phyloP scores from a whole-genome alignment of 1,140 invertebrate genomes.

The Saccostrea echinata region DNA sequence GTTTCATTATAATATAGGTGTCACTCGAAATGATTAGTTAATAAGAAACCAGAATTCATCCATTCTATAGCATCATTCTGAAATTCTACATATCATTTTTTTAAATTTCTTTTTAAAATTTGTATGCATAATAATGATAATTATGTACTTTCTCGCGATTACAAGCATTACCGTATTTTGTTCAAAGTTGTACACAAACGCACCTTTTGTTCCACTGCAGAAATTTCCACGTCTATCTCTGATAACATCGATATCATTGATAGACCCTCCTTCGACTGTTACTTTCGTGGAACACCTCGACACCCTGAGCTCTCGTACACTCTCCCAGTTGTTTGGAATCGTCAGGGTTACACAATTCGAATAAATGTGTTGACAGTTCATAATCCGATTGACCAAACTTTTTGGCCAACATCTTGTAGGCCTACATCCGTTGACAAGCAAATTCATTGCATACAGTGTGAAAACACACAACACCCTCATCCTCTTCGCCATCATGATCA shows the following conservation, averaged over 20 bases:
- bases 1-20: neutral
- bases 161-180: neutral
- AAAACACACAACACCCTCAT: neutral
- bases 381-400: neutral
- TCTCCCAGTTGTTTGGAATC: neutral
- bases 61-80: neutral
- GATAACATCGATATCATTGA: neutral
- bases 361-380: neutral
- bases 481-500: neutral
- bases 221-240: neutral
- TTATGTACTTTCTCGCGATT: neutral
- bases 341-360: neutral
- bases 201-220: neutral
- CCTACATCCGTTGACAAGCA: neutral
- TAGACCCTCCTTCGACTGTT: neutral
- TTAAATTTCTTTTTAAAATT: neutral
- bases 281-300: neutral
- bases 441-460: neutral
- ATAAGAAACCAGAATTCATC: neutral
- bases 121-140: constrained; percentile 1
- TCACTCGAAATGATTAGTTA: no score
- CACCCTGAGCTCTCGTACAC: neutral
- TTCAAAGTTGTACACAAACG: constrained; percentile 11
- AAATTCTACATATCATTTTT: constrained; percentile 1
- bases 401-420: neutral